Conservation (phyloP, 2,113 vertebrate species). For the Rana temporaria region DNA sequence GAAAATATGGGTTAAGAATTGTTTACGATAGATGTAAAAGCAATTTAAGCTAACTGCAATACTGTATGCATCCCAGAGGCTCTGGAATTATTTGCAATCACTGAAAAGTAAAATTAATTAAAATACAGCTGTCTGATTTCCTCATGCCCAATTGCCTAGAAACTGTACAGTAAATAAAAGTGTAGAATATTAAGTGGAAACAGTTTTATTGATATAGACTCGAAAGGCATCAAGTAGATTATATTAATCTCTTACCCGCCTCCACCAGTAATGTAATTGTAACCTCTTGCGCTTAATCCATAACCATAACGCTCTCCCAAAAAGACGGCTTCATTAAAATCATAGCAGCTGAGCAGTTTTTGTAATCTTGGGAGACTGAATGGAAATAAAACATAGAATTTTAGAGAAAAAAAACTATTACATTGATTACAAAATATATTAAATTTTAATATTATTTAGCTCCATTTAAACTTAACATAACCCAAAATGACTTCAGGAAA, state of each 20-base stretch:
- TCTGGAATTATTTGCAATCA: conserved; percentile 17
- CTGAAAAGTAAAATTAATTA: conserved; percentile 39
- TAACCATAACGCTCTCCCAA: conserved; percentile 95
- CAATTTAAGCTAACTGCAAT: background rate
- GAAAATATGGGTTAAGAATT: background rate
- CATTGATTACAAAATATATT: too few species aligned
- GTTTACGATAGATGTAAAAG: background rate
- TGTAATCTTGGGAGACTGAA: conserved; percentile 86
- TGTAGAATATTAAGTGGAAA: conserved; percentile 21
- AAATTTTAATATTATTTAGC: too few species aligned
- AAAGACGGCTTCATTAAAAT: conserved; percentile 80
- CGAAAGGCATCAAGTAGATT: background rate
- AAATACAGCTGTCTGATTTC: conserved; percentile 11
- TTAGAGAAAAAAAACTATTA: too few species aligned
- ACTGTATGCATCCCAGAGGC: background rate
- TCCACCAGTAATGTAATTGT: conserved; percentile 96
- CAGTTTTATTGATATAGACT: conserved; percentile 13
- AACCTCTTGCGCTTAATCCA: conserved; percentile 90
- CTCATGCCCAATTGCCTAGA: background rate
- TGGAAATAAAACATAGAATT: conserved; percentile 41
- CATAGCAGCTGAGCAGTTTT: conserved; percentile 90
- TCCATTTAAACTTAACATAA: too few species aligned
- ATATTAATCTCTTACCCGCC: conserved; percentile 85
- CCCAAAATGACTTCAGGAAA: too few species aligned
- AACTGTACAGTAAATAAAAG: conserved; percentile 15